These are phyloP conservation scores for Pterophyllum scalare DNA, from an alignment of 2,113 vertebrate species.

Conservation along the genomic window DNA sequence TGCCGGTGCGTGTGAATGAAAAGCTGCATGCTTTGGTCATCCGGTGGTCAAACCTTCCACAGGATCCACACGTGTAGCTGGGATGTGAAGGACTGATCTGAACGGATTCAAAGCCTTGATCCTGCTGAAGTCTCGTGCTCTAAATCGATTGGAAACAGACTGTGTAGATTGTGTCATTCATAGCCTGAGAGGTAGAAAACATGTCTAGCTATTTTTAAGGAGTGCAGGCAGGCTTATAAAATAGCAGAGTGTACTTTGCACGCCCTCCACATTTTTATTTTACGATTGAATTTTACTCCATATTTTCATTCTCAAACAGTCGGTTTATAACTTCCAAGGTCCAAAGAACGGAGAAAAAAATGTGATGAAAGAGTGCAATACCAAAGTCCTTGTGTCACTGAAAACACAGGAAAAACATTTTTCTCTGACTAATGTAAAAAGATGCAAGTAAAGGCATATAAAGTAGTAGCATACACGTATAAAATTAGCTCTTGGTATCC, in stretches of 20 bases:
- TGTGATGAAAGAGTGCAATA: neutral
- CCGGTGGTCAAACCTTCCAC: neutral
- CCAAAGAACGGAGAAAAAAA: neutral
- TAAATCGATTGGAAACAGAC: conserved; percentile 70
- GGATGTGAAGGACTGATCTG: conserved; percentile 16
- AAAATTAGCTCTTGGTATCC: neutral
- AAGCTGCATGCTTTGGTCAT: conserved; percentile 3
- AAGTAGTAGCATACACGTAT: neutral
- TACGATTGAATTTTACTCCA: conserved; percentile 1
- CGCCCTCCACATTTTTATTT: neutral
- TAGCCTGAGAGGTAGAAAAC: conserved; percentile 40
- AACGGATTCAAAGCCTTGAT: conserved; percentile 44
- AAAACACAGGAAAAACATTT: neutral
- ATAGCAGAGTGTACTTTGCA: conserved; percentile 32
- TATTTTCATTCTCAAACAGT: neutral
- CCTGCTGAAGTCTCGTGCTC: conserved; percentile 62
- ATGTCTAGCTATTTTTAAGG: conserved; percentile 50
- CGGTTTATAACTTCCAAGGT: neutral
- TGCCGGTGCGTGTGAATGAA: neutral
- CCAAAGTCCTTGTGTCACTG: neutral
- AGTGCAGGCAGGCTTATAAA: neutral
- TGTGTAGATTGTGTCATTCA: conserved; percentile 61
- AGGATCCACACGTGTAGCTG: conserved; percentile 24
- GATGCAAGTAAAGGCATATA: neutral
- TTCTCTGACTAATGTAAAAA: neutral